phyloP scores from a whole-genome alignment of 35 echinoderm and acorn worm genomes.

The Nesometra sesokonis region DNA sequence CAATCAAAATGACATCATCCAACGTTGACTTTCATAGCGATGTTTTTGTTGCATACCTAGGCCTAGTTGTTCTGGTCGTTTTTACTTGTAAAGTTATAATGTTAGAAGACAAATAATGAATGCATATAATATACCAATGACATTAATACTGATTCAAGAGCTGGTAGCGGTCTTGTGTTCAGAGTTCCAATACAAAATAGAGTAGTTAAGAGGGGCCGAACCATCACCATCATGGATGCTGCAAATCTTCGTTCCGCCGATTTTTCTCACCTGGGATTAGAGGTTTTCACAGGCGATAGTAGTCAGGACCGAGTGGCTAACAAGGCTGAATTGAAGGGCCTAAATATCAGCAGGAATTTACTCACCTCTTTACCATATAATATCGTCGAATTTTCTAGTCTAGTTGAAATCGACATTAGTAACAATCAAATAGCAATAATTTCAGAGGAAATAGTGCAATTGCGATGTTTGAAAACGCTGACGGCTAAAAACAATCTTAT shows the following conservation, averaged over 20 bases:
- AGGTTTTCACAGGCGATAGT: slow-evolving; percentile 50
- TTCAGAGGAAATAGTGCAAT: slow-evolving; percentile 48
- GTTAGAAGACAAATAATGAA: too few relatives aligned
- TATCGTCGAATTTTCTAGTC: slow-evolving; percentile 26
- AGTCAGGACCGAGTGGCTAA: slow-evolving; percentile 4
- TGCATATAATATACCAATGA: too few relatives aligned
- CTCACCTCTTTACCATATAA: slow-evolving; percentile 46
- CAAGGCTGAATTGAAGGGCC: slow-evolving; percentile 12
- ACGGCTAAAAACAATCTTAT: slow-evolving; percentile 82
- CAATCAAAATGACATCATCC: too few relatives aligned
- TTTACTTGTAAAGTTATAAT: too few relatives aligned
- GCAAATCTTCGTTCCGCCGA: not conserved
- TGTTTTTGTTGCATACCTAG: too few relatives aligned
- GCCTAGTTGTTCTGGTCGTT: too few relatives aligned
- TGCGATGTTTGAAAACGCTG: slow-evolving; percentile 29
- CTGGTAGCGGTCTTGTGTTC: too few relatives aligned
- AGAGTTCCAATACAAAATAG: too few relatives aligned
- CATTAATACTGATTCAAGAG: too few relatives aligned
- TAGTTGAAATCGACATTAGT: slow-evolving; percentile 76
- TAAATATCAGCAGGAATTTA: slow-evolving; percentile 66
- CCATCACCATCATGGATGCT: not conserved
- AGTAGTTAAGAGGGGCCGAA: too few relatives aligned
- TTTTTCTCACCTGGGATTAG: slow-evolving; percentile 44
- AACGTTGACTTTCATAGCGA: too few relatives aligned
- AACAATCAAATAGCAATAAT: slow-evolving; percentile 57